Conservation (phyloP, 2,888 invertebrate species). For the Cerastis rubricosa region DNA sequence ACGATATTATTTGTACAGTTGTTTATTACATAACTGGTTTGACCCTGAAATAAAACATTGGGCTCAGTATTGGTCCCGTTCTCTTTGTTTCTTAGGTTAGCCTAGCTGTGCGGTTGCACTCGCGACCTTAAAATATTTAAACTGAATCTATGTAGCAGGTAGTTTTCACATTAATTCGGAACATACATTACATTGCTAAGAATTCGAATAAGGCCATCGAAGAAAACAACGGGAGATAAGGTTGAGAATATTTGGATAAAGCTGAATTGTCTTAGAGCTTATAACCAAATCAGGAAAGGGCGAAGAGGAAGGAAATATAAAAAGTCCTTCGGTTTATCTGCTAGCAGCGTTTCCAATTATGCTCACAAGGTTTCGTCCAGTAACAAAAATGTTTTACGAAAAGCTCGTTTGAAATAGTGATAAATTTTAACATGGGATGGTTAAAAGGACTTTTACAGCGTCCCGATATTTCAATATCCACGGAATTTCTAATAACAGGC, state of each 20-base stretch:
- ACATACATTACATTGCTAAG: too few species aligned
- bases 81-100: neutral
- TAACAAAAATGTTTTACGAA: conserved; percentile 48
- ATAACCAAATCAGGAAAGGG: conserved; percentile 40
- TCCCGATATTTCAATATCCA: conserved; percentile 59
- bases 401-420: conserved; percentile 52
- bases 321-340: conserved; percentile 28
- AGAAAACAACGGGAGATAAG: conserved; percentile 4
- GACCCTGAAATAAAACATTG: neutral
- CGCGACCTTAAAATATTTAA: neutral
- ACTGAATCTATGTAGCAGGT: neutral
- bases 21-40: neutral
- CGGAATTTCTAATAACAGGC: conserved; percentile 64
- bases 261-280: conserved; percentile 18
- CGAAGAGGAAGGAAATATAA: conserved; percentile 15
- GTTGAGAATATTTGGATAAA: conserved; percentile 35
- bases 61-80: neutral
- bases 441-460: conserved; percentile 58
- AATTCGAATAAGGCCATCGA: too few species aligned
- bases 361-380: conserved; percentile 30
- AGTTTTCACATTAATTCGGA: neutral
- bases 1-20: conserved; percentile 32
- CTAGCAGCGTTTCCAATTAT: conserved; percentile 41
- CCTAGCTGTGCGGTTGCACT: neutral
- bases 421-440: conserved; percentile 56